Percentiles rank a stretch among this genome's conserved stretches.
Evolutionary conservation across 2,888 invertebrate species (phyloP).

Genomic region (Drosophila acutilabella): DNA sequence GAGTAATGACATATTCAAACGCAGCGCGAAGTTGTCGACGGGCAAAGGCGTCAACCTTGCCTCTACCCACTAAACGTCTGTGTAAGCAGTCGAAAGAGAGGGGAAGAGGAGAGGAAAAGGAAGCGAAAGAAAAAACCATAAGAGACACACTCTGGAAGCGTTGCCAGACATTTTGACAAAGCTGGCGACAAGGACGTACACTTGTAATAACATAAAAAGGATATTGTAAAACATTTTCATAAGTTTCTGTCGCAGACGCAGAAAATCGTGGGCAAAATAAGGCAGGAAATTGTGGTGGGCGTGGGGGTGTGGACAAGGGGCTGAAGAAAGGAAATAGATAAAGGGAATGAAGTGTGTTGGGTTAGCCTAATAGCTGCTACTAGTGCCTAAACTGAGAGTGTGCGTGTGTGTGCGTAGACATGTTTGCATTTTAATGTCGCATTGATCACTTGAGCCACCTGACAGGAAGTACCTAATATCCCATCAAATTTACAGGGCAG

Average conservation of each 20-base stretch:
- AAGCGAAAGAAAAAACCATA: background rate
- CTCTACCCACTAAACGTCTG: constrained; percentile 28
- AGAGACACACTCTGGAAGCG: constrained; percentile 40
- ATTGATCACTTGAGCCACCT: constrained; percentile 42
- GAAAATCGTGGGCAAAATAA: constrained; percentile 8
- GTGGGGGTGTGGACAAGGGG: background rate
- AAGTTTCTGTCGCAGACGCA: constrained; percentile 70
- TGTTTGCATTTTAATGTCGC: constrained; percentile 13
- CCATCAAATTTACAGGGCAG: constrained; percentile 14
- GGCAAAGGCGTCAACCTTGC: constrained; percentile 57
- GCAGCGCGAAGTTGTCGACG: constrained; percentile 78
- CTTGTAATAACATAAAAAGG: constrained; percentile 84
- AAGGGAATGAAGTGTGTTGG: background rate
- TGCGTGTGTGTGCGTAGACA: constrained; percentile 21
- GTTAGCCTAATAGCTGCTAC: constrained; percentile 17
- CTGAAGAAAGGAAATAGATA: background rate
- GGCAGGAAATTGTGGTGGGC: background rate
- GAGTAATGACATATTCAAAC: constrained; percentile 76
- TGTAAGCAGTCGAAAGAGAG: constrained; percentile 24
- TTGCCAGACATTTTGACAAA: constrained; percentile 83
- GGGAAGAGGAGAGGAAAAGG: constrained; percentile 5
- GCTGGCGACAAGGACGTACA: constrained; percentile 83
- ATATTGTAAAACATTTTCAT: constrained; percentile 84
- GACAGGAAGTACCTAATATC: constrained; percentile 40
- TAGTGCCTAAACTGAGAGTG: constrained; percentile 34